phyloP scores from a whole-genome alignment of 2,113 vertebrate species.

The Odocoileus hemionus region DNA sequence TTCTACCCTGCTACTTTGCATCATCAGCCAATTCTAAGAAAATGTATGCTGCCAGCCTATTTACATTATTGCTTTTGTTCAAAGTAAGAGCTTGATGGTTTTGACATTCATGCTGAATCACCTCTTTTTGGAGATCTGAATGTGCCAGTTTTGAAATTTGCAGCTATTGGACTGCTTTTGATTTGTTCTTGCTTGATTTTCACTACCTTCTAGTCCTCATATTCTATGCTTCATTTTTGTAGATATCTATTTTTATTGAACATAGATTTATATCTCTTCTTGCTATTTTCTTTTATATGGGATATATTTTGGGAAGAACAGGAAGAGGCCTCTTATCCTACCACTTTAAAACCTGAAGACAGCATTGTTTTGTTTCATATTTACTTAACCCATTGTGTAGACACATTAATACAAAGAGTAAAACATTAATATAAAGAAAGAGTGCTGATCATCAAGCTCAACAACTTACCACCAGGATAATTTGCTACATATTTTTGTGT shows the following conservation, averaged over 20 bases:
- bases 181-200: neutral
- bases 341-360: neutral
- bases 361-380: neutral
- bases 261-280: neutral
- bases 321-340: neutral
- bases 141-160: neutral
- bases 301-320: neutral
- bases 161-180: neutral
- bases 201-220: neutral
- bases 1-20: neutral
- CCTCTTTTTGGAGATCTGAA: neutral
- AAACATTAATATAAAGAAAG: neutral
- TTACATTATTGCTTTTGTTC: neutral
- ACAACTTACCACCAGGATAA: neutral
- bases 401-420: neutral
- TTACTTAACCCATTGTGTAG: neutral
- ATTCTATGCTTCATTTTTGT: neutral
- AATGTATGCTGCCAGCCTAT: neutral
- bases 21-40: neutral
- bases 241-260: neutral
- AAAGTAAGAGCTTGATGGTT: neutral
- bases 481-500: neutral
- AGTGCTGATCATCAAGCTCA: neutral
- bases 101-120: neutral
- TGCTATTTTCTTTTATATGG: neutral